A percentile compares a stretch with the other conserved stretches of the same genome.
These are phyloP conservation scores for Drosophila anceps DNA, from an alignment of 2,888 invertebrate genomes.

Conservation along the genomic window DNA sequence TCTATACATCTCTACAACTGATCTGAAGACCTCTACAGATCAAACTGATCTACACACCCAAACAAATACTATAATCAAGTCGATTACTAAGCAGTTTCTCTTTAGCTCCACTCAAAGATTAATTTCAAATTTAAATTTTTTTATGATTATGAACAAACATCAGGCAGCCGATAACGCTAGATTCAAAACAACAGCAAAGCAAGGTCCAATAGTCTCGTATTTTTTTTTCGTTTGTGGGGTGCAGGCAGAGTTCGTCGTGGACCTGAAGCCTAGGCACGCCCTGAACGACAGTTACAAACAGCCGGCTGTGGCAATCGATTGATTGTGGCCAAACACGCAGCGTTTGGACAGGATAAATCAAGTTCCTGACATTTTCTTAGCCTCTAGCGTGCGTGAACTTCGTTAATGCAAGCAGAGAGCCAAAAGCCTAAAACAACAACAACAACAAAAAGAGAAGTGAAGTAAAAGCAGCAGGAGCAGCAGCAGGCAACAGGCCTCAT, in stretches of 20 bases:
- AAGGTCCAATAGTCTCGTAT: slow-evolving; percentile 6
- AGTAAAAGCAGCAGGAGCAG: slow-evolving; percentile 23
- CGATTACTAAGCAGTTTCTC: neutral
- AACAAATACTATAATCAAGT: no score
- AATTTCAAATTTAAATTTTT: neutral
- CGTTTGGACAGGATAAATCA: slow-evolving; percentile 80
- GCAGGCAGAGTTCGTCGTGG: slow-evolving; percentile 43
- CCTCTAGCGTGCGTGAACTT: slow-evolving; percentile 77
- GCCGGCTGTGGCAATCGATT: slow-evolving; percentile 74
- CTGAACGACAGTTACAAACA: slow-evolving; percentile 80
- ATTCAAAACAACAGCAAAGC: neutral
- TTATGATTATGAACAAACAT: neutral
- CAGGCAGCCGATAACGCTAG: neutral
- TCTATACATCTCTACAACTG: neutral
- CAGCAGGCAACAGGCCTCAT: slow-evolving; percentile 42
- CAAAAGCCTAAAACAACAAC: slow-evolving; percentile 27
- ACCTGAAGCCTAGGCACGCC: slow-evolving; percentile 69
- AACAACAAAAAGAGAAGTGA: slow-evolving; percentile 6
- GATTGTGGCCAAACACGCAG: slow-evolving; percentile 81
- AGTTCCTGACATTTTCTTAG: slow-evolving; percentile 75
- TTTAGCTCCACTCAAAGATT: no score
- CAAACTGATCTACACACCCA: neutral
- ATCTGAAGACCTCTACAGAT: neutral
- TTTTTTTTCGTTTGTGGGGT: slow-evolving; percentile 47
- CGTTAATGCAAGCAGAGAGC: slow-evolving; percentile 69